Percentiles rank a stretch among this genome's conserved stretches.
Conservation (phyloP, 2,888 invertebrate species). For the Gymnocheta viridis region DNA sequence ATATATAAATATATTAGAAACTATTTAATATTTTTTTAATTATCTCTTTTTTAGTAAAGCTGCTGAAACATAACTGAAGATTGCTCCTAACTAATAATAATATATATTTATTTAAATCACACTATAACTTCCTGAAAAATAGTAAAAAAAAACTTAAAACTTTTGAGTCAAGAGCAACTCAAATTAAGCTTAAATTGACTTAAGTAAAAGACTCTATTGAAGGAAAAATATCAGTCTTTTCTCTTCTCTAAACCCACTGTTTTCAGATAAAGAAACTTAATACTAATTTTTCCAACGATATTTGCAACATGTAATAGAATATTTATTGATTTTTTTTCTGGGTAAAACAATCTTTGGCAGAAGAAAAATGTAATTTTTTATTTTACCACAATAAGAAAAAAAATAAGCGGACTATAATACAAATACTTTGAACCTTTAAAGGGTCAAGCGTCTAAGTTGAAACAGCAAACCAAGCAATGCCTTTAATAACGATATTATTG, state of each 20-base stretch:
- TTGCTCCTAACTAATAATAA: no score
- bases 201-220: no score
- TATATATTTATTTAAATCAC: no score
- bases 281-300: conserved; percentile 46
- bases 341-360: conserved; percentile 28
- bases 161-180: no score
- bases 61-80: no score
- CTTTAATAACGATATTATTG: conserved; percentile 65
- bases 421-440: conserved; percentile 73
- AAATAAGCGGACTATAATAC: conserved; percentile 41
- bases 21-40: no score
- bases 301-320: conserved; percentile 69
- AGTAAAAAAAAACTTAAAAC: no score
- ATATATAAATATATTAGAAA: no score
- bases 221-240: no score
- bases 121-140: no score
- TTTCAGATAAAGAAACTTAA: conserved; percentile 33
- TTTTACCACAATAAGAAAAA: conserved; percentile 22
- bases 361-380: conserved; percentile 16
- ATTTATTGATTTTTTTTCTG: conserved; percentile 71
- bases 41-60: no score
- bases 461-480: conserved; percentile 53
- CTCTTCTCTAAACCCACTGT: conserved; percentile 30
- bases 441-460: conserved; percentile 73
- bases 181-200: no score